Base-by-base conservation (phyloP, 2,797 vertebrate genomes). In the Pipistrellus nathusii region DNA sequence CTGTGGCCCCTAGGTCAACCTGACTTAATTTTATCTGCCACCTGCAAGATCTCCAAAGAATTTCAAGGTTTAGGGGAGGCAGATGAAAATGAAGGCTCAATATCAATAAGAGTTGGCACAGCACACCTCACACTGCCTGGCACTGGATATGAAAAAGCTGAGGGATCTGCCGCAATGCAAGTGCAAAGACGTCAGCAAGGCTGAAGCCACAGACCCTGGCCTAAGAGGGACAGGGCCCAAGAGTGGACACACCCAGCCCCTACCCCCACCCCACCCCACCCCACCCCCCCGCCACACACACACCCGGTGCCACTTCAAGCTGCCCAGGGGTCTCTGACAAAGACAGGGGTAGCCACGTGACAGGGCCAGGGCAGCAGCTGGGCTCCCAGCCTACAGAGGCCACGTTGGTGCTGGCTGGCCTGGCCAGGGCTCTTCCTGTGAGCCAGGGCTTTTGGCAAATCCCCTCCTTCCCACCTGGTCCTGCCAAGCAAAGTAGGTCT, bases 251-350 rank as follows among this genome's bases (percentile, higher is more conserved):
- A 38, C 2, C 14, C 11, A 35, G 20, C 3, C 38, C 38, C 38
- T 4, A 35, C 35, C n/a, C n/a, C n/a, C n/a, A n/a, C n/a, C n/a
- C n/a, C n/a, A n/a, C n/a, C n/a, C n/a, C n/a, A n/a, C n/a, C n/a
- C n/a, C n/a, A n/a, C n/a, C n/a, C n/a, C n/a, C n/a, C n/a, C n/a
- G n/a, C n/a, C n/a, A n/a, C n/a, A n/a, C n/a, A n/a, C n/a, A n/a
- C n/a, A n/a, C n/a, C n/a, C 18, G 3, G 9, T 0, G 2, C 55
- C 27, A 66, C 32, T 53, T 66, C 13, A 2, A 55, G 25, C 41
- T 44, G 68, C 48, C 20, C 0, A 32, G 2, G 8, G 9, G 2
- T n/a, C 76, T 91, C 41, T 12, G n/a, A 17, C 66, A 57, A 35
- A 68, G 91, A 83, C 8, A 6, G 14, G 48, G 15, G 25, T 1